These are phyloP conservation scores for Acanthosepion esculentum DNA, from an alignment of 2,888 invertebrate species.

Conservation along the genomic window DNA sequence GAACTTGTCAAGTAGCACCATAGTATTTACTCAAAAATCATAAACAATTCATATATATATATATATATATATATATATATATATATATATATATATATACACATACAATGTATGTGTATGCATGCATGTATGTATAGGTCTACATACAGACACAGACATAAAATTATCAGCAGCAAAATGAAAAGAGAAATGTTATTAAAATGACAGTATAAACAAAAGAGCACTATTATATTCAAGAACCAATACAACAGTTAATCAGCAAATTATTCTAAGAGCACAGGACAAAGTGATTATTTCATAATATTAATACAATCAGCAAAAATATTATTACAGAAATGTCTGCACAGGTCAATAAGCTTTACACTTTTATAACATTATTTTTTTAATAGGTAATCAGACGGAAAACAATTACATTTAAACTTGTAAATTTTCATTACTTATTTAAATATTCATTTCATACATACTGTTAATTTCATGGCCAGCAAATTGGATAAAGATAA, in stretches of 20 bases:
- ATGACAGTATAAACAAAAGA: neutral
- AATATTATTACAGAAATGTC: neutral
- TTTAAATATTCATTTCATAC: neutral
- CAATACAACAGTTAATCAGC: neutral
- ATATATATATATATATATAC: neutral
- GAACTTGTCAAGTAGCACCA: neutral
- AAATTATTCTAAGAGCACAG: neutral
- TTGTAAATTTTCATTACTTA: neutral
- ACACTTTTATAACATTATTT: constrained; percentile 9
- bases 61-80: neutral
- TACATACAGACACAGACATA: neutral
- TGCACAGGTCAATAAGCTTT: neutral
- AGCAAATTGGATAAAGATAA: constrained; percentile 33
- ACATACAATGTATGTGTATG: neutral
- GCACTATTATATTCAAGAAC: neutral
- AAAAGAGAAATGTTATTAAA: neutral
- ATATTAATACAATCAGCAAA: constrained; percentile 2
- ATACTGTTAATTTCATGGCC: neutral
- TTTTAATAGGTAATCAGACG: neutral
- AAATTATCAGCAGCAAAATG: neutral
- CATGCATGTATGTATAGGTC: neutral
- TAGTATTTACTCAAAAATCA: constrained; percentile 33
- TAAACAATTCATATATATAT: neutral
- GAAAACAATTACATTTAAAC: neutral
- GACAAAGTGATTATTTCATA: neutral